Evolutionary conservation across 1,140 invertebrate species (phyloP).

Genomic region (Spodoptera frugiperda): DNA sequence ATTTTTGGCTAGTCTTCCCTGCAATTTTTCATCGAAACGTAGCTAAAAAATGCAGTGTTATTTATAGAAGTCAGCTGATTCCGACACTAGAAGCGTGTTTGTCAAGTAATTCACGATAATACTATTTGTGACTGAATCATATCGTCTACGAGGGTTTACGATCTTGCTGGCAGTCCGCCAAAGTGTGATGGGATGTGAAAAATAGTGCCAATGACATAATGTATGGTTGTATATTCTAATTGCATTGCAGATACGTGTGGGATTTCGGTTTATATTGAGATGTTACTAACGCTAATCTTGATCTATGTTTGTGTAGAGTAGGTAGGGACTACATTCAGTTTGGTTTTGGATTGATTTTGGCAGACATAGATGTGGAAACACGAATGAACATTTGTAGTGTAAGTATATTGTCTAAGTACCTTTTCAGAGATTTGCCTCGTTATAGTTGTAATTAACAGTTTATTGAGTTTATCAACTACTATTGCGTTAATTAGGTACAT

Average conservation of each 20-base stretch:
- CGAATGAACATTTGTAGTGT: neutral
- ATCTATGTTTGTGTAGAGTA: no score
- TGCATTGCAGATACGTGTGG: neutral
- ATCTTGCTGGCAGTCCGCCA: slow-evolving; percentile 18
- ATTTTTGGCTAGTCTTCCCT: neutral
- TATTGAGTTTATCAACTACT: neutral
- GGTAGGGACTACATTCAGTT: no score
- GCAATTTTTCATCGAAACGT: no score
- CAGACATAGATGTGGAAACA: neutral
- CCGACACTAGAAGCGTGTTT: neutral
- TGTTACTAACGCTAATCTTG: neutral
- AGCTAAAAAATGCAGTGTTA: neutral
- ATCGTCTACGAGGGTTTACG: slow-evolving; percentile 36
- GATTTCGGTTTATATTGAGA: neutral
- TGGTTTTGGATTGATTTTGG: no score
- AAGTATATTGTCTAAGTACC: neutral
- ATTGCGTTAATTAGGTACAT: neutral
- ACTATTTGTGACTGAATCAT: neutral
- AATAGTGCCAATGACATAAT: slow-evolving; percentile 27
- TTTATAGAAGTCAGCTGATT: neutral
- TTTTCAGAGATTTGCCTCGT: neutral
- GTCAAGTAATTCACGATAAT: neutral
- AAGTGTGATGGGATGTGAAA: slow-evolving; percentile 25
- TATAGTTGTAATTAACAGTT: neutral
- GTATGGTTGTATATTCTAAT: slow-evolving; percentile 4